These are phyloP conservation scores for Oenanthe oenanthe DNA, from an alignment of 2,113 vertebrate genomes.

Conservation along the genomic window DNA sequence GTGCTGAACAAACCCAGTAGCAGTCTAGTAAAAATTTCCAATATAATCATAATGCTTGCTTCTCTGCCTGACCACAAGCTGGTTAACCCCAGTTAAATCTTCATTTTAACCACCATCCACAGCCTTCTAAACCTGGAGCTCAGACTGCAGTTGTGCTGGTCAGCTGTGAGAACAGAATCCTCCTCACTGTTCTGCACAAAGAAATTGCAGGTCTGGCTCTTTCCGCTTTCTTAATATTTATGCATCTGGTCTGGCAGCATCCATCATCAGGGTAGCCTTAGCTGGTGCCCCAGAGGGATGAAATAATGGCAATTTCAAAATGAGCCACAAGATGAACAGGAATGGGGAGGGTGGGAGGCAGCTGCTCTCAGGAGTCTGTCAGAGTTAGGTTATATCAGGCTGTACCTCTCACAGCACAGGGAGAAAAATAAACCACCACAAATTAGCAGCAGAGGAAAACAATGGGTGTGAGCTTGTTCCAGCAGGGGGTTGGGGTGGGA, in stretches of 20 bases:
- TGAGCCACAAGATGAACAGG: neutral
- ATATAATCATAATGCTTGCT: neutral
- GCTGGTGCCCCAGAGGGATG: constrained; percentile 26
- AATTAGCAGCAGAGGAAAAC: neutral
- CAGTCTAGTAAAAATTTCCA: neutral
- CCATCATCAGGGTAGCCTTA: neutral
- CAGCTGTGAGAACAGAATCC: neutral
- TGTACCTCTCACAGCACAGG: neutral
- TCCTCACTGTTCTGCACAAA: neutral
- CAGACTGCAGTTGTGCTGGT: neutral
- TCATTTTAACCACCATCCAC: neutral
- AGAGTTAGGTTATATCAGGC: neutral
- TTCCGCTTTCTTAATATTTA: constrained; percentile 50
- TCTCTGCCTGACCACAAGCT: neutral
- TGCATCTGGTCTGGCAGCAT: constrained; percentile 27
- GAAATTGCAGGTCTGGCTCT: constrained; percentile 7
- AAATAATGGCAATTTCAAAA: constrained; percentile 46
- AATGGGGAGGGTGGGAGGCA: neutral
- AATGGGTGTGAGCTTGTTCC: neutral
- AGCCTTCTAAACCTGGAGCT: neutral
- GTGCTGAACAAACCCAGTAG: neutral
- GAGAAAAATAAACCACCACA: neutral
- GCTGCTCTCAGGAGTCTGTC: neutral
- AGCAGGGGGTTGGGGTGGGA: neutral
- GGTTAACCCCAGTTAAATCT: neutral